phyloP scores from a whole-genome alignment of 1,140 invertebrate genomes.

The Drosophila varians region DNA sequence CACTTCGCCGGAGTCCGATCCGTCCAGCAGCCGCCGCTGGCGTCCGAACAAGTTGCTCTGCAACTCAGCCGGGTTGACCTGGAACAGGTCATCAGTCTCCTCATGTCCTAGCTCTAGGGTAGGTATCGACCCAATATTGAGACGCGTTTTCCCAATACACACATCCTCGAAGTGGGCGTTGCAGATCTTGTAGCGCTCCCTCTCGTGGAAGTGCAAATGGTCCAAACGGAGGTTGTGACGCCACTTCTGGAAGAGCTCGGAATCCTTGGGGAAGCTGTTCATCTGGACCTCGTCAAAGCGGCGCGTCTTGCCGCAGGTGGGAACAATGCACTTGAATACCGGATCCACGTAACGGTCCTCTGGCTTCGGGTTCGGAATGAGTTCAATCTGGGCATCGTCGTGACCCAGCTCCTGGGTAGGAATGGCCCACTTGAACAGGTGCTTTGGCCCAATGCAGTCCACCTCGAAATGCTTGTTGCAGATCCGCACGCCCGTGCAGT shows the following conservation, averaged over 20 bases:
- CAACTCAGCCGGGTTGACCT: constrained; percentile 66
- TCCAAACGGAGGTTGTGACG: constrained; percentile 71
- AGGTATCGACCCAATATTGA: constrained; percentile 70
- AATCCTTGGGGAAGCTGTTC: constrained; percentile 79
- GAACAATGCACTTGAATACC: constrained; percentile 74
- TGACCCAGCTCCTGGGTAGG: constrained; percentile 67
- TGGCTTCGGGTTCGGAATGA: constrained; percentile 66
- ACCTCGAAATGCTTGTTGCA: constrained; percentile 75
- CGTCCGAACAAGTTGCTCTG: constrained; percentile 70
- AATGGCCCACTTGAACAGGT: constrained; percentile 73
- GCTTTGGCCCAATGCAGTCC: constrained; percentile 71
- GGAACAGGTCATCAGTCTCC: constrained; percentile 63
- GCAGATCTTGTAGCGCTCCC: constrained; percentile 79
- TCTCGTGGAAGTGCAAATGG: constrained; percentile 65
- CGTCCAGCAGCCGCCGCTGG: constrained; percentile 41
- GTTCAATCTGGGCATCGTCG: constrained; percentile 61
- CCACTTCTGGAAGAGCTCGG: constrained; percentile 62
- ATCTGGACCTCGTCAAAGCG: constrained; percentile 77
- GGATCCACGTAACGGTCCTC: constrained; percentile 68
- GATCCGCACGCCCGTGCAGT: constrained; percentile 71
- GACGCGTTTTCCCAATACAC: constrained; percentile 71
- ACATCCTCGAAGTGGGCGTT: constrained; percentile 76
- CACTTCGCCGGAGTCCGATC: not conserved
- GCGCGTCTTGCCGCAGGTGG: constrained; percentile 76
- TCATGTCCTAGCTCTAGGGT: constrained; percentile 72